Evolutionary conservation across 2,113 vertebrate genomes (phyloP), one percentile per base, ranked within the genome.

Genomic region (Apodemus speciosus): DNA sequence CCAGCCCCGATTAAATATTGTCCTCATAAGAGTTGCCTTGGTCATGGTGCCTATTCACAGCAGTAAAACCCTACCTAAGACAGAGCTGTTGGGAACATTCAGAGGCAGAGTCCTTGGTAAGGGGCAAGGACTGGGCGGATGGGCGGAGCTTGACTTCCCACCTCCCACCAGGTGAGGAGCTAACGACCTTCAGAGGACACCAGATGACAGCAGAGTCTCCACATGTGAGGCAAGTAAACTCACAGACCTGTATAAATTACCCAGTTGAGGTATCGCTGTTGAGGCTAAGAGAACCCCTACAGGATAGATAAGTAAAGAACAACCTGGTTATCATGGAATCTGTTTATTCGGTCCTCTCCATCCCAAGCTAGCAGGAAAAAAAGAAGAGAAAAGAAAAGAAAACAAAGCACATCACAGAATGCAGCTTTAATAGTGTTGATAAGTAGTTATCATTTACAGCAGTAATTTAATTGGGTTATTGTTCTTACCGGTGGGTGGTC

Each of bases 391-490:
- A 83, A 76, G 11, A 88, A 30, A 56, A 83, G 53, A 46, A 92
- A 94, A 90, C 3, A 86, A 86, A 88, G 21, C 14, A 72, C 43
- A 73, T 69, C 32, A 56, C 32, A 9, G 25, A 83, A 68, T 49
- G 79, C 38, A 58, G 14, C 49, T 94, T 94, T 49, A 60, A 46
- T 49, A 14, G 68, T 27, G 8, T 18, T 69, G 58, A 58, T 69
- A 75, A 89, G 51, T 56, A 51, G 53, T n/a, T 60, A 77, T 58
- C 81, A 90, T 92, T 96, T 87, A 79, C 3, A 81, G 43, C 21
- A 27, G 88, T 46, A 43, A 90, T 85, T 95, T 94, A 84, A 85
- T 96, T 89, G 89, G 75, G 49, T 38, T 76, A 80, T 69, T 92
- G 30, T 46, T 81, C 38, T 90, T 85, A 90, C 80, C 76, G 60